Evolutionary conservation across 2,888 invertebrate species (phyloP), one percentile per base, ranked within the genome.

Genomic region (Ormyrus pomaceus): DNA sequence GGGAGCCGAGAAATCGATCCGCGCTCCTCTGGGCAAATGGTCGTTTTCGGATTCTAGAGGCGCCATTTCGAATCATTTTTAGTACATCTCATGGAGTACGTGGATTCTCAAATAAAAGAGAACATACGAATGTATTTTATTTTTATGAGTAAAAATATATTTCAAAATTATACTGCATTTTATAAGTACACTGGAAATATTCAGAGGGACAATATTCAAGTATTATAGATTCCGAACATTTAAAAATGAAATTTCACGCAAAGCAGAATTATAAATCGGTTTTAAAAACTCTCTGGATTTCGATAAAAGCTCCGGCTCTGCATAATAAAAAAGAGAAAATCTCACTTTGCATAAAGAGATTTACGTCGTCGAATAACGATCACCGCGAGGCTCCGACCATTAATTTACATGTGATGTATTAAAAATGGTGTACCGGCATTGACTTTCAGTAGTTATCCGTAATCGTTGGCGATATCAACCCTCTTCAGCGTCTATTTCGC

Each of bases 381-480:
- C 64, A 1, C 10, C 11, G 13, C 59, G 50, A 73, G 34, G 19
- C 19, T 19, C 19, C 48, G 46, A 13, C 64, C 74, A 51, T 76
- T 77, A 80, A 80, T 80, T 80, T 72, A 45, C 80, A 80, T 77
- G 80, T 13, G 50, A 70, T 74, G 73, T 53, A 80, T 77, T 77
- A 81, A 77, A 81, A 81, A 77, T 62, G 66, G 46, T 65, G 51
- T 53, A 65, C 46, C 19, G 2, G 59, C 65, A 51, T 64, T 65
- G 58, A 77, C 65, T 65, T 58, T 10, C 10, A 71, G 59, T 19
- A 79, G 79, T 82, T 82, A 82, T 79, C 79, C 76, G 73, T 79
- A 82, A 82, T 82, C 82, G 82, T 73, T 70, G 45, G 79, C 79
- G 82, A 79, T 68, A 82, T 79, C 82, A 79, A 71, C 71, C 81